Percentiles rank a stretch among this genome's conserved stretches.
Evolutionary conservation across 2,797 vertebrate genomes (phyloP).

Genomic region (Lepus oiostolus): DNA sequence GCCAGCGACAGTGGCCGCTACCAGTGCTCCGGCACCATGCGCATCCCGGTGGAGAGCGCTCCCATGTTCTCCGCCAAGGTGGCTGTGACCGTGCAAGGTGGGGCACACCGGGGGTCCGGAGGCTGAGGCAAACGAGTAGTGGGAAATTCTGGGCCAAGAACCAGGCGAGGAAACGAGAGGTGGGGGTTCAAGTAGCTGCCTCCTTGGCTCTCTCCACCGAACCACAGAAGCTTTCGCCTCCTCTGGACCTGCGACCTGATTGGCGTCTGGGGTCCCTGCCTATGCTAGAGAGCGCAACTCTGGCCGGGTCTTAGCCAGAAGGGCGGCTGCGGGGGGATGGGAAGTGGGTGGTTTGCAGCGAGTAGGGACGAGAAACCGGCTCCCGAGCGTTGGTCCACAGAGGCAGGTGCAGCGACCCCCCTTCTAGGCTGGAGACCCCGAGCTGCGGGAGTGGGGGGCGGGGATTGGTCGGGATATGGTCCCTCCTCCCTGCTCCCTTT

Average conservation of each 20-base stretch:
- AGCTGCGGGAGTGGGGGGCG: not conserved
- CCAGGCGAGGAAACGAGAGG: not conserved
- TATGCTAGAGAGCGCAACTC: not conserved
- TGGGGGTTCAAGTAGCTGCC: not conserved
- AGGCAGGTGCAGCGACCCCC: not conserved
- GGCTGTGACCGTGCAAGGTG: conserved; percentile 83
- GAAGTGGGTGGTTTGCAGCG: too few species aligned
- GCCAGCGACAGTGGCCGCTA: conserved; percentile 80
- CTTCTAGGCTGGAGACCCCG: not conserved
- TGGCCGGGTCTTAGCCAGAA: not conserved
- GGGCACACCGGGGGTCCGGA: not conserved
- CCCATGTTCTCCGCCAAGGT: conserved; percentile 75
- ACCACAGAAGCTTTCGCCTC: too few species aligned
- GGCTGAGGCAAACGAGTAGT: rapidly evolving
- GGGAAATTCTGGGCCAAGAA: not conserved
- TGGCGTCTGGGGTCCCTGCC: not conserved
- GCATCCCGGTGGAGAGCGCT: conserved; percentile 58
- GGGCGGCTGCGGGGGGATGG: not conserved
- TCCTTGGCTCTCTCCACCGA: not conserved
- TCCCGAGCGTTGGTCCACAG: too few species aligned
- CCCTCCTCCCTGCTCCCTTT: not conserved
- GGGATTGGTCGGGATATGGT: not conserved
- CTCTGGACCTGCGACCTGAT: not conserved
- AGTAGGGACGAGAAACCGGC: not conserved
- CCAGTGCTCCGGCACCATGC: conserved; percentile 79